Percentiles rank a stretch among this genome's conserved stretches.
Conservation (phyloP, 2,888 invertebrate species). For the Deilephila elpenor region DNA sequence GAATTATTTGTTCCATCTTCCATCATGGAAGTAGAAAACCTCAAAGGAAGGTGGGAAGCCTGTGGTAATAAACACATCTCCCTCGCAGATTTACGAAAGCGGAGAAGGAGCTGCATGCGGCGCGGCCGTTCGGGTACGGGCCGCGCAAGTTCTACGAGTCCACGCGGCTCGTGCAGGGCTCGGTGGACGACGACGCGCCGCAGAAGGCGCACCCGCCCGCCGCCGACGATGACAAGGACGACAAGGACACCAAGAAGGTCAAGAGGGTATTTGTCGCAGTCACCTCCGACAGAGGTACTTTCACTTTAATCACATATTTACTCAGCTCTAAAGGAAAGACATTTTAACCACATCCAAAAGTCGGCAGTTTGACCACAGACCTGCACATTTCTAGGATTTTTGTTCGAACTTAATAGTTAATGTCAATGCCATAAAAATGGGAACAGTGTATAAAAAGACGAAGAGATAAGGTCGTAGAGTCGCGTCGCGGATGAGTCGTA, state of each 20-base stretch:
- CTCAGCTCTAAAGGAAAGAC: too few relatives aligned
- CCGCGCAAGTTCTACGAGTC: constrained; percentile 87
- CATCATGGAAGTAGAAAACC: too few relatives aligned
- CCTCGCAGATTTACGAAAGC: constrained; percentile 87
- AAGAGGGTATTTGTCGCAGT: constrained; percentile 86
- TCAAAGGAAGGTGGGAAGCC: too few relatives aligned
- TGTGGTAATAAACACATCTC: too few relatives aligned
- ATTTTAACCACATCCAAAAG: too few relatives aligned
- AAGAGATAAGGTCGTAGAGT: constrained; percentile 17
- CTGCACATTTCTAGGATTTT: background rate
- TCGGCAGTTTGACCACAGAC: background rate
- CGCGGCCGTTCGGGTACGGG: constrained; percentile 89
- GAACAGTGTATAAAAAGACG: constrained; percentile 37
- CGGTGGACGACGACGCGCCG: constrained; percentile 53
- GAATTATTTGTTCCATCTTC: too few relatives aligned
- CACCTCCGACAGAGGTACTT: constrained; percentile 87
- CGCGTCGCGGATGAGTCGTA: constrained; percentile 11
- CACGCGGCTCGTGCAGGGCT: constrained; percentile 58
- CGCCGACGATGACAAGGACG: constrained; percentile 76
- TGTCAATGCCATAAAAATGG: constrained; percentile 48
- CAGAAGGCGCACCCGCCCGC: constrained; percentile 63
- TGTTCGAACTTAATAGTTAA: constrained; percentile 34
- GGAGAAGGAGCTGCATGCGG: constrained; percentile 88
- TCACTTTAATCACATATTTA: too few relatives aligned
- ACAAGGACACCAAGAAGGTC: constrained; percentile 54